A percentile compares a stretch with the other conserved stretches of the same genome.
Evolutionary conservation across 2,797 vertebrate species (phyloP).

Genomic region (Sebastes itinus): DNA sequence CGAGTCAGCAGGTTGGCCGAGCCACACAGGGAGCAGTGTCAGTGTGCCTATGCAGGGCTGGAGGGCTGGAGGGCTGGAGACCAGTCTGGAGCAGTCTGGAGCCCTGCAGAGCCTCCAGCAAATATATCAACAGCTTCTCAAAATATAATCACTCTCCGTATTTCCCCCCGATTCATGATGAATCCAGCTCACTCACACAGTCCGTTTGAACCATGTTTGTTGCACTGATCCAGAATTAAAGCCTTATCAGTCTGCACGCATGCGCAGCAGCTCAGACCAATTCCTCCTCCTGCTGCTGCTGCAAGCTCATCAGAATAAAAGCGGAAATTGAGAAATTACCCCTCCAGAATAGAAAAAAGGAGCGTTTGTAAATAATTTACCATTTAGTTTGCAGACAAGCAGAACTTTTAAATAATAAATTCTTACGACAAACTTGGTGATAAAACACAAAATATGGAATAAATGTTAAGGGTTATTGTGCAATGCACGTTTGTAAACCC

Average conservation of each 20-base stretch:
- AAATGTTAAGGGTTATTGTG: neutral
- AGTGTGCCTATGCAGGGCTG: conserved; percentile 19
- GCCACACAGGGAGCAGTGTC: neutral
- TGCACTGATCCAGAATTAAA: conserved; percentile 45
- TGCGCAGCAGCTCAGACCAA: conserved; percentile 55
- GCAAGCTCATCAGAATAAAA: neutral
- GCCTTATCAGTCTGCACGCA: conserved; percentile 42
- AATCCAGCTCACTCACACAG: conserved; percentile 4
- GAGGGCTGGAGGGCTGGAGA: neutral
- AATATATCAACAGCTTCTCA: neutral
- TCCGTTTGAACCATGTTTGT: neutral
- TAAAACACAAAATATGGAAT: neutral
- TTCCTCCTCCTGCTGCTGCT: neutral
- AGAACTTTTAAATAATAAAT: neutral
- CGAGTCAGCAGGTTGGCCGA: conserved; percentile 26
- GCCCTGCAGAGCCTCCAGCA: neutral
- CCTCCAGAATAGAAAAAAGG: conserved; percentile 18
- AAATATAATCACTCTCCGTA: conserved; percentile 1
- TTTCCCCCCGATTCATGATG: neutral
- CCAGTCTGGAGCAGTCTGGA: neutral
- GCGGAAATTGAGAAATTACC: neutral
- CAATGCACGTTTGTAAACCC: neutral
- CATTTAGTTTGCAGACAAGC: neutral
- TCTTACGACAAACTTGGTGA: fast-evolving
- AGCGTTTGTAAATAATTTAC: neutral